Percentiles rank a stretch among this genome's conserved stretches.
These are phyloP conservation scores for Atractosteus spatula DNA, from an alignment of 2,113 vertebrate species.

Conservation along the genomic window DNA sequence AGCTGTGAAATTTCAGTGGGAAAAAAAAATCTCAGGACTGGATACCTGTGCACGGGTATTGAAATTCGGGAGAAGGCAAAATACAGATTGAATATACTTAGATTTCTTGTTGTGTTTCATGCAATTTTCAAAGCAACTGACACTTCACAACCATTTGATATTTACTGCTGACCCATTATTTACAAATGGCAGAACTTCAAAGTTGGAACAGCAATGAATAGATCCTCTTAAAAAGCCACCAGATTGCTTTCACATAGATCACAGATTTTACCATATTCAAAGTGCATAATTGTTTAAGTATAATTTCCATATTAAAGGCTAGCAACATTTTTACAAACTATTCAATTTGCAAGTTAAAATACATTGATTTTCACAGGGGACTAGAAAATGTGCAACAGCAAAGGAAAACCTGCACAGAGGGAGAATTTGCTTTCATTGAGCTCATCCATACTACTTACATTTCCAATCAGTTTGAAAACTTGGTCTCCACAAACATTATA, in stretches of 20 bases:
- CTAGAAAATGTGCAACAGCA: not conserved
- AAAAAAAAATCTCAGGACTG: no score
- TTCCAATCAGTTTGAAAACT: slow-evolving; percentile 96
- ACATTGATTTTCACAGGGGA: not conserved
- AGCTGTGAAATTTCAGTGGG: slow-evolving; percentile 59
- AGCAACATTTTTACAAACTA: no score
- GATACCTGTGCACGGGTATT: no score
- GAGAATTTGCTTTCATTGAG: no score
- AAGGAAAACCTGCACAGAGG: not conserved
- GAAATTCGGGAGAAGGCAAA: no score
- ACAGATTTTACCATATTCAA: no score
- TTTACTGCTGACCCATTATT: not conserved
- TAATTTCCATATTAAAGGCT: no score
- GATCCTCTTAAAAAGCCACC: not conserved
- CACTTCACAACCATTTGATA: not conserved
- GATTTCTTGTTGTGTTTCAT: no score
- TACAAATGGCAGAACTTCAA: not conserved
- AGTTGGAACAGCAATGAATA: not conserved
- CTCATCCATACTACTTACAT: slow-evolving; percentile 66
- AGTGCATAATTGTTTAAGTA: no score
- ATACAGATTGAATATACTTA: no score
- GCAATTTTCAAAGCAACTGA: not conserved
- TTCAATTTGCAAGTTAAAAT: not conserved
- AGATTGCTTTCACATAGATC: no score
- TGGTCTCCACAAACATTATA: slow-evolving; percentile 95